Percentiles rank a stretch among this genome's conserved stretches.
Evolutionary conservation across 64 coral and sea anemone species (phyloP).

Genomic region (Montipora sp.): DNA sequence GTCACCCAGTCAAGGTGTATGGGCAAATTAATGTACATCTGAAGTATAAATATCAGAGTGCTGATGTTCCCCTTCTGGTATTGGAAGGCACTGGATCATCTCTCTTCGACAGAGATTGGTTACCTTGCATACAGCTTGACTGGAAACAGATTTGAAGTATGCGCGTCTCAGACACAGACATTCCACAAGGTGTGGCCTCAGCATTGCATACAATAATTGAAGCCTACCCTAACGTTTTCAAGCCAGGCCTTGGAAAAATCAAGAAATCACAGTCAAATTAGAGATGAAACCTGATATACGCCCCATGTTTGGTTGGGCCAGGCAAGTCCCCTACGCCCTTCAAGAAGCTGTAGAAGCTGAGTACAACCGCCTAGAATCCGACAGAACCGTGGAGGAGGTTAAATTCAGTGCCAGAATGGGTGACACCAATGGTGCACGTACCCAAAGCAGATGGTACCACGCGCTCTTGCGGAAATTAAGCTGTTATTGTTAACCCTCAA

Average conservation of each 20-base stretch:
- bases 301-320: slow-evolving; percentile 31
- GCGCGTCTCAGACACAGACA: background rate
- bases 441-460: slow-evolving; percentile 25
- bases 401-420: slow-evolving; percentile 33
- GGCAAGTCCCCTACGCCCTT: slow-evolving; percentile 23
- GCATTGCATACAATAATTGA: background rate
- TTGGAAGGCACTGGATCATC: slow-evolving; percentile 9
- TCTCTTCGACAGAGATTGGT: slow-evolving; percentile 52
- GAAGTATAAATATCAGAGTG: background rate
- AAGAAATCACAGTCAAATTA: too few species aligned
- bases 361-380: background rate
- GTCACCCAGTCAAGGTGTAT: background rate
- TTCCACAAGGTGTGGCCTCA: background rate
- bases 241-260: background rate
- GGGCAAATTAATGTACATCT: slow-evolving; percentile 29
- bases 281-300: too few species aligned
- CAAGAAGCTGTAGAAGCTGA: background rate
- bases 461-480: slow-evolving; percentile 17
- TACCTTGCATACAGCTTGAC: slow-evolving; percentile 6
- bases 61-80: slow-evolving; percentile 18
- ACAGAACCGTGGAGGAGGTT: slow-evolving; percentile 16
- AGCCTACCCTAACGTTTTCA: background rate
- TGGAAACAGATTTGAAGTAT: slow-evolving; percentile 48
- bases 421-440: slow-evolving; percentile 30
- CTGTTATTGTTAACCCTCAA: slow-evolving; percentile 21